Base-by-base conservation (phyloP, 1,140 invertebrate genomes). In the Leptestheria dahalacensis region DNA sequence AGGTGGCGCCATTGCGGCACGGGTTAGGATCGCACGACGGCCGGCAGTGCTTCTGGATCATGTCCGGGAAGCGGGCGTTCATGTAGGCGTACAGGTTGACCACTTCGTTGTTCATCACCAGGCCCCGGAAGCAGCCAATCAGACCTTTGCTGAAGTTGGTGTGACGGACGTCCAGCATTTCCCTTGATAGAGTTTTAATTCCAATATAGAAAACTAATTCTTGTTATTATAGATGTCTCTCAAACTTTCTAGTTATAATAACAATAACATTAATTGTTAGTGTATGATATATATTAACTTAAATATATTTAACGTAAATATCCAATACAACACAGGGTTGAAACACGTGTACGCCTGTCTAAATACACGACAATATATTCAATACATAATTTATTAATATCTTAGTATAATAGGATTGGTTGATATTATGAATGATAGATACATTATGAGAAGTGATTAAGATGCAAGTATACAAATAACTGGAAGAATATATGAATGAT, bases 1-100 rank as follows among this genome's bases (percentile, higher is more conserved):
- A 96, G 61, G 79, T 81, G 0, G 87, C 91, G 28, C 84, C 87
- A 71, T 96, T 93, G 72, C 87, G 80, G 71, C 91, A 96, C 21
- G 91, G 91, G 69, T 92, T 91, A 0, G 90, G 88, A 64, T 90
- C 87, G 73, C 91, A 96, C 0, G 87, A 91, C 3, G 91, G 89
- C 68, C 88, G 89, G 68, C 91, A 96, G 68, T 91, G 88, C 70
- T 86, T 87, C 46, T 90, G 88, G 58, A 95, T 91, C 48, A 62
- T 58, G 73, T 90, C 86, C 46, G 85, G 87, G 46, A 88, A 73
- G 71, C 89, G 86, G 55, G 91, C 85, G n/a, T 86, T 90, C 86
- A 91, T 91, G 71, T 92, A 91, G 66, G 85, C 86, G 69, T 91
- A 88, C 62, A 96, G 87, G 68, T 94, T 88, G 25, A 92, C 70